A percentile compares a stretch with the other conserved stretches of the same genome.
Evolutionary conservation across 1,140 invertebrate genomes (phyloP).

Genomic region (Idris sp.): DNA sequence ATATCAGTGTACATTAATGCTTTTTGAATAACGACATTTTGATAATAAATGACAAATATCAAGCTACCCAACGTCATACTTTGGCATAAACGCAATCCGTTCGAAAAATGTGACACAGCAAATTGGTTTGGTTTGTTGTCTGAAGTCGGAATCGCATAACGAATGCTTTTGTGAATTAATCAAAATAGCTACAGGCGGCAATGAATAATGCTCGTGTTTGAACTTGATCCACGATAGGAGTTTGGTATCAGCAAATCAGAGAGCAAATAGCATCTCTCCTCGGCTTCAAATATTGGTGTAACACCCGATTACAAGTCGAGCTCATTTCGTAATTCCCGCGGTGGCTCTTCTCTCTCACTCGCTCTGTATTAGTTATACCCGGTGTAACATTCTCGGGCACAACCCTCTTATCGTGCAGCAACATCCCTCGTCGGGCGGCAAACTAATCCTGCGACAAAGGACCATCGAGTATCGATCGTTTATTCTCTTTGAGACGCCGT

Average conservation of each 20-base stretch:
- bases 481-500: slow-evolving; percentile 70
- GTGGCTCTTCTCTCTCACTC: slow-evolving; percentile 29
- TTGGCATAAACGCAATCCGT: background rate
- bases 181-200: slow-evolving; percentile 21
- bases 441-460: slow-evolving; percentile 74
- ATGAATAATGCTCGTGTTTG: slow-evolving; percentile 30
- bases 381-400: slow-evolving; percentile 58
- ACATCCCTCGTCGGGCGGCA: slow-evolving; percentile 47
- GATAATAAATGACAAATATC: background rate
- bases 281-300: slow-evolving; percentile 45
- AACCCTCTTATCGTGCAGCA: slow-evolving; percentile 52
- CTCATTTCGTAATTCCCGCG: slow-evolving; percentile 54
- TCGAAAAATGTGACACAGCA: slow-evolving; percentile 15
- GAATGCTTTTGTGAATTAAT: slow-evolving; percentile 44
- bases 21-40: background rate
- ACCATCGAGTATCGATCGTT: slow-evolving; percentile 74
- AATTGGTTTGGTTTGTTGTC: slow-evolving; percentile 20
- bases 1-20: too few relatives aligned
- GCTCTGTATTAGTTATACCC: slow-evolving; percentile 46
- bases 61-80: background rate
- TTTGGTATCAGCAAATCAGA: slow-evolving; percentile 39
- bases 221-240: slow-evolving; percentile 20
- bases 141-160: slow-evolving; percentile 28
- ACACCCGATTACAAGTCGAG: slow-evolving; percentile 56
- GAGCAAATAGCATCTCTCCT: slow-evolving; percentile 28